Evolutionary conservation across 2,888 invertebrate species (phyloP), one percentile per base, ranked within the genome.

Genomic region (Cosmorhoe ocellata): DNA sequence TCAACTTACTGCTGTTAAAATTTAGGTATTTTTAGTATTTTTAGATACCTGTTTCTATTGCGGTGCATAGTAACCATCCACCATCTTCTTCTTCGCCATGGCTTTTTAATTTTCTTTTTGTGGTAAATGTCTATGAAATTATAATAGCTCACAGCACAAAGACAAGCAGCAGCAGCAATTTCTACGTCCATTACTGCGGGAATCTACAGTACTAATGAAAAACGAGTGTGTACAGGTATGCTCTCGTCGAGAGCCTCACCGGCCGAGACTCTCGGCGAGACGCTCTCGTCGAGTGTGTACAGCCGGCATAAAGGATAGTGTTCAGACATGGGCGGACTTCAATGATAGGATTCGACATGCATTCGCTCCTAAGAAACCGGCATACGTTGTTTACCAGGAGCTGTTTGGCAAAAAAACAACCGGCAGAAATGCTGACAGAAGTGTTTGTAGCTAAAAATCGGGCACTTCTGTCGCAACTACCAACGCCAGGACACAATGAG

Each of bases 211-310:
- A 12, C 47, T 18, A 39, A 47, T 39, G 39, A n/a, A 30, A 7
- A 40, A 40, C 40, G 34, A 34, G 34, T 28, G 40, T 47, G 47
- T 47, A 40, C 40, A 47, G 31, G 24, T 11, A 41, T 34, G 36
- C 36, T 36, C 36, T 48, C 48, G 36, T 28, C 41, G 36, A 41
- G 41, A 48, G 26, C 8, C 22, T 31, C 48, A 38, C 43, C 38
- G 38, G 38, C n/a, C 43, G 43, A 38, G 49, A 49, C 48, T 43
- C 43, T 43, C 42, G 38, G 12, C 43, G 43, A 38, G 49, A 49
- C 32, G 18, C 12, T 38, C 42, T 49, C 49, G 49, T 8, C 49
- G 49, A 42, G 38, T 38, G 49, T 49, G 49, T 49, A 49, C 43
- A 49, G 28, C 43, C 50, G 33, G n/a, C n/a, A n/a, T n/a, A n/a